Base-by-base conservation (phyloP, 1,140 invertebrate genomes). In the Drosophila arizonae region DNA sequence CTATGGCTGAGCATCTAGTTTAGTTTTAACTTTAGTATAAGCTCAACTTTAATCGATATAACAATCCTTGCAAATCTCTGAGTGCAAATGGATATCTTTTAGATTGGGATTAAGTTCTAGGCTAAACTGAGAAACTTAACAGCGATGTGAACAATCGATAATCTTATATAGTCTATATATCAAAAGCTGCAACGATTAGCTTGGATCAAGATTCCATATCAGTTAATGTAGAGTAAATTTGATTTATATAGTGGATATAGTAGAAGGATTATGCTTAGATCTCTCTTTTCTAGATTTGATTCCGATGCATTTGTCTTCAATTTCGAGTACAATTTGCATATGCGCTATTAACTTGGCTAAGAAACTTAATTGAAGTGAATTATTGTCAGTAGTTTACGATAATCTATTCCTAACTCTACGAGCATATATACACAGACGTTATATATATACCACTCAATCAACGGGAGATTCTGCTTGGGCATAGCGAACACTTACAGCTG, bases 361-460 rank as follows among this genome's bases (percentile, higher is more conserved):
- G 77, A 70, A 55, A 69, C 79, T 65, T 90, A 90, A 90, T 90
- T 90, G 89, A 90, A 90, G 81, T 76, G 76, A 80, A 77, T 90
- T 90, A 90, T 90, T 90, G 89, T 90, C 89, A 84, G 89, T 84
- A 84, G 90, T 90, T 90, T 89, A 89, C 84, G 85, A 75, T 84
- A 79, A 82, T 84, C 77, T 82, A 81, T 78, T 61, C 50, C 86
- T 76, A 81, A 67, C 64, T 76, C 41, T 72, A 76, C 69, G 86
- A 74, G 70, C 76, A 65, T 46, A 28, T 46, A 26, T 28, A 58
- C 28, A 30, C 3, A 4, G 28, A 30, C 3, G 6, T 4, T 30
- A 30, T 39, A 39, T 39, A 39, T 39, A 13, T 39, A 11, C 33
- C 33, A 8, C 2, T 8, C 3, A 28, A 57, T 45, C 24, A 45